Evolutionary conservation across 35 echinoderm and acorn worm genomes (phyloP).

Genomic region (Apostichopus parvimensis): DNA sequence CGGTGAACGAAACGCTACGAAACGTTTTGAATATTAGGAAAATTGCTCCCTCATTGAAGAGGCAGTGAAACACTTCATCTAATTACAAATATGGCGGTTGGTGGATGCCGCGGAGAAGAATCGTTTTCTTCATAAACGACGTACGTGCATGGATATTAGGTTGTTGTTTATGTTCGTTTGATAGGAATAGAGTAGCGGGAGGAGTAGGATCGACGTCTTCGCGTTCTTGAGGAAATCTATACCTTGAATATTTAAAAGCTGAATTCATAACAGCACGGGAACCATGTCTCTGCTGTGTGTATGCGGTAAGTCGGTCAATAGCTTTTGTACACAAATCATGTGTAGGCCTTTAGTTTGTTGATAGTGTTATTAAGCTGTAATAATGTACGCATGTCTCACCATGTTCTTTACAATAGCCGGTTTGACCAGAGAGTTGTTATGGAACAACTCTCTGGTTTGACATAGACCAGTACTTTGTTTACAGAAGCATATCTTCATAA

Average conservation of each 20-base stretch:
- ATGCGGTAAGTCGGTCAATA: conserved; percentile 56
- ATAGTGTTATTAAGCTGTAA: too few relatives aligned
- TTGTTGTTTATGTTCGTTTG: conserved; percentile 17
- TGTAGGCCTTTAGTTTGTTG: neutral
- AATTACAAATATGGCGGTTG: conserved; percentile 60
- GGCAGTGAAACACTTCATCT: conserved; percentile 63
- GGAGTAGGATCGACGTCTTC: conserved; percentile 3
- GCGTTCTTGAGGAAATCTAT: neutral
- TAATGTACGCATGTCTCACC: too few relatives aligned
- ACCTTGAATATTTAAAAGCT: neutral
- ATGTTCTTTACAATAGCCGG: too few relatives aligned
- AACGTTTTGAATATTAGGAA: conserved; percentile 53
- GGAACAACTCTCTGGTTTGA: too few relatives aligned
- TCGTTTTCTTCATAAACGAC: neutral
- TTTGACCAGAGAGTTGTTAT: too few relatives aligned
- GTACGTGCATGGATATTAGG: conserved; percentile 12
- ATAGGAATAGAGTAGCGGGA: neutral
- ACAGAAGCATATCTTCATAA: too few relatives aligned
- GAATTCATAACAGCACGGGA: neutral
- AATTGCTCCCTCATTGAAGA: conserved; percentile 61
- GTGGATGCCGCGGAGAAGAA: neutral
- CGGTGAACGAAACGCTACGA: conserved; percentile 33
- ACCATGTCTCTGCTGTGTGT: conserved; percentile 57
- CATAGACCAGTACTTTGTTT: too few relatives aligned
- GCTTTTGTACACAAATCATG: conserved; percentile 24